These are phyloP conservation scores for Elysia crispata DNA, from an alignment of 2,888 invertebrate genomes.

Conservation along the genomic window DNA sequence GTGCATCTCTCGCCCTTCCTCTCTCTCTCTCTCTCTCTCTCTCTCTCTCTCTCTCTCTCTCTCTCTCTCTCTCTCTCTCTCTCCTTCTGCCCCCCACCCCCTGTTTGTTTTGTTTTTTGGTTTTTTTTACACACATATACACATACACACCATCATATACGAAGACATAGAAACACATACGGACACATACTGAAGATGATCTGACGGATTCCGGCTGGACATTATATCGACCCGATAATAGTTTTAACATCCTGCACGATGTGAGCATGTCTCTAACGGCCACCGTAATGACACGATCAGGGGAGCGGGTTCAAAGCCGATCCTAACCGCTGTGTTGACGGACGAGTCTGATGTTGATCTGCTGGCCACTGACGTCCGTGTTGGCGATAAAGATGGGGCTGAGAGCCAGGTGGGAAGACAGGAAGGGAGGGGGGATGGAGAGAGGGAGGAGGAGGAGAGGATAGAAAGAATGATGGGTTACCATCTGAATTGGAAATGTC, in stretches of 20 bases:
- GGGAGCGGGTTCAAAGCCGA: no score
- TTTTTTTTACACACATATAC: no score
- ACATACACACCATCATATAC: background rate
- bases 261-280: no score
- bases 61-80: conserved; percentile 16
- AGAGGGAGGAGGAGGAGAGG: background rate
- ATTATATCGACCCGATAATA: background rate
- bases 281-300: no score
- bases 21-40: conserved; percentile 12
- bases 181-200: no score
- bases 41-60: conserved; percentile 3
- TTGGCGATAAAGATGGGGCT: background rate
- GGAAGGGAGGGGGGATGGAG: background rate
- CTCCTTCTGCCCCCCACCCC: no score
- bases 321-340: background rate
- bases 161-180: no score
- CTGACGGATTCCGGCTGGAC: no score
- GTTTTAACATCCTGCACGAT: no score
- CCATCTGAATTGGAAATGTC: no score
- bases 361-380: background rate
- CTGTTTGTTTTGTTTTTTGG: no score
- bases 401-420: background rate
- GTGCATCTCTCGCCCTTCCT: no score
- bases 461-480: background rate
- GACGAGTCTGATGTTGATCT: background rate